phyloP scores from a whole-genome alignment of 1,140 invertebrate species.

The Chironomus tepperi region DNA sequence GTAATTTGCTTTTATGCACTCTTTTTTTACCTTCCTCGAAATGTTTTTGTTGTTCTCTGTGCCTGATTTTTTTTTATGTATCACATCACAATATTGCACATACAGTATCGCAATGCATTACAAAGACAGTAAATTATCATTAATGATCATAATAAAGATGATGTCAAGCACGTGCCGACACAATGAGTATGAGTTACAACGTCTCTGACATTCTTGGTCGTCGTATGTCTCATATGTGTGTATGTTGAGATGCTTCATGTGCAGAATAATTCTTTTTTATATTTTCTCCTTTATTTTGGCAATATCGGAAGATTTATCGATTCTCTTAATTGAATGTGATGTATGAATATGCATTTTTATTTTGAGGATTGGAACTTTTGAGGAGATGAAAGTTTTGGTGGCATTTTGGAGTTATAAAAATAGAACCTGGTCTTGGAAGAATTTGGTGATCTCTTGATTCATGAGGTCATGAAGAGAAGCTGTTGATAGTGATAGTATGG shows the following conservation, averaged over 20 bases:
- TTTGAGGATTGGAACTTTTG: too few species aligned
- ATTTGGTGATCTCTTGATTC: too few species aligned
- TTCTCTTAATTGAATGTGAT: constrained; percentile 1
- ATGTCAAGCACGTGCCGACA: constrained; percentile 21
- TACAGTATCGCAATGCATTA: neutral
- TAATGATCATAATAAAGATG: constrained; percentile 22
- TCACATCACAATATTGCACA: neutral
- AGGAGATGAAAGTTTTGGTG: too few species aligned
- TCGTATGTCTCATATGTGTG: too few species aligned
- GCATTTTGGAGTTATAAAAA: too few species aligned
- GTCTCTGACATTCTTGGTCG: neutral
- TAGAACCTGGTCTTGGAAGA: too few species aligned
- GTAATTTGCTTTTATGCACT: constrained; percentile 13
- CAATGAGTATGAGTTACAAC: constrained; percentile 16
- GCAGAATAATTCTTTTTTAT: neutral
- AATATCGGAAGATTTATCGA: constrained; percentile 8
- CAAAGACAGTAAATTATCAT: constrained; percentile 21
- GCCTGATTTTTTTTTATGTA: too few species aligned
- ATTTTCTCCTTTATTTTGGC: neutral
- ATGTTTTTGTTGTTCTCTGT: too few species aligned
- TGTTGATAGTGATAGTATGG: too few species aligned
- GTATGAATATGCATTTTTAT: neutral
- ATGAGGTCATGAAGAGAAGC: too few species aligned
- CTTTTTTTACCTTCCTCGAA: neutral
- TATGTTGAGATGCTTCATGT: neutral